Evolutionary conservation across 2,888 invertebrate genomes (phyloP).

Genomic region (Orthosia gracilis): DNA sequence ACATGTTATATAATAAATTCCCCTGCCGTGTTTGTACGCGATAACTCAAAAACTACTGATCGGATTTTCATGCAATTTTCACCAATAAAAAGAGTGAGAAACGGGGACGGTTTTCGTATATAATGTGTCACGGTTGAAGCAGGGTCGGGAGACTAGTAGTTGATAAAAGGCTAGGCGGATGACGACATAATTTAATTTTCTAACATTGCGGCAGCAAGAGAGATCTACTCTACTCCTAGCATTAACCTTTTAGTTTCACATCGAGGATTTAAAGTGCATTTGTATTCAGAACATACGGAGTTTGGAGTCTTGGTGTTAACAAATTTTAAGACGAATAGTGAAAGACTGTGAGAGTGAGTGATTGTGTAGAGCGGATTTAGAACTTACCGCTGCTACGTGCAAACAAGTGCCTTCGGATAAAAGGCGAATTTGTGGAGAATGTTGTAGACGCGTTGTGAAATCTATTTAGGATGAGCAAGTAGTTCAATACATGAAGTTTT

Average conservation of each 20-base stretch:
- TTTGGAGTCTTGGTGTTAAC: constrained; percentile 22
- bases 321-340: constrained; percentile 17
- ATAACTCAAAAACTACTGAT: too few relatives aligned
- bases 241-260: constrained; percentile 23
- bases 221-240: not conserved
- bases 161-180: not conserved
- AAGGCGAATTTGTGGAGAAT: not conserved
- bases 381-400: constrained; percentile 18
- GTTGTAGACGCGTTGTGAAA: not conserved
- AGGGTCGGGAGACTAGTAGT: not conserved
- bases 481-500: too few relatives aligned
- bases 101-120: too few relatives aligned
- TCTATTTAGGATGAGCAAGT: too few relatives aligned
- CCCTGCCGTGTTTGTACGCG: too few relatives aligned
- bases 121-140: too few relatives aligned
- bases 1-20: too few relatives aligned
- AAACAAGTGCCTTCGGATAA: constrained; percentile 14
- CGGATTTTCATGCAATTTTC: too few relatives aligned
- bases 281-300: constrained; percentile 32
- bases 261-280: constrained; percentile 35
- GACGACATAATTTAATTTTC: not conserved
- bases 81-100: too few relatives aligned
- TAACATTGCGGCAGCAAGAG: not conserved
- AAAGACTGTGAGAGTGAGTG: too few relatives aligned
- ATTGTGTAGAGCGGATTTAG: constrained; percentile 32